Conservation (phyloP, 2,888 invertebrate genomes). For the Dasypogon diadema region DNA sequence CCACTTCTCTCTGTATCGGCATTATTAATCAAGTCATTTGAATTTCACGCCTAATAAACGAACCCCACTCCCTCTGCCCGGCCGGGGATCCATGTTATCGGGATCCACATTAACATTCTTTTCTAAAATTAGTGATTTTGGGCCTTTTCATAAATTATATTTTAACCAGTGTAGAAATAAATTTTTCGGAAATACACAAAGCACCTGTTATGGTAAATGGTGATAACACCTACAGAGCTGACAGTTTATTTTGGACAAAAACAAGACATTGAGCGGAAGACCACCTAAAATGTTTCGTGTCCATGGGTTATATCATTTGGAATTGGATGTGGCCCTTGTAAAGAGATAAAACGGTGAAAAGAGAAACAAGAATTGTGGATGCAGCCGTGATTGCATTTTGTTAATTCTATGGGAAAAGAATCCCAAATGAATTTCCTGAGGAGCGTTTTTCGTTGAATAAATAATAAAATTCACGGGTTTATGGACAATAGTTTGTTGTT, state of each 20-base stretch:
- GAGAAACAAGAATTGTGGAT: slow-evolving; percentile 16
- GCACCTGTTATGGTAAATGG: slow-evolving; percentile 41
- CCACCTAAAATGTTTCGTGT: slow-evolving; percentile 24
- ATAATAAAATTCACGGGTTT: slow-evolving; percentile 24
- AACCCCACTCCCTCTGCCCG: neutral
- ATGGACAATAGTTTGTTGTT: slow-evolving; percentile 37
- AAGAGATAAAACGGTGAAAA: neutral
- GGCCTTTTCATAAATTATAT: slow-evolving; percentile 41
- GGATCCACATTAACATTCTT: slow-evolving; percentile 34
- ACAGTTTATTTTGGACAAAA: slow-evolving; percentile 43
- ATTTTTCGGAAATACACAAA: slow-evolving; percentile 40
- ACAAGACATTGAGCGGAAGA: slow-evolving; percentile 45
- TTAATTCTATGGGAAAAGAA: slow-evolving; percentile 24
- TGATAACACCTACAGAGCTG: slow-evolving; percentile 46
- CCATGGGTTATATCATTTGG: slow-evolving; percentile 17
- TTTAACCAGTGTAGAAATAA: slow-evolving; percentile 16
- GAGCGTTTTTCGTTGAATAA: neutral
- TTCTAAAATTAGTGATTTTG: neutral
- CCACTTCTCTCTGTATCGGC: neutral
- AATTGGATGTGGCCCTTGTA: slow-evolving; percentile 39
- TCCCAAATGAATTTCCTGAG: slow-evolving; percentile 9
- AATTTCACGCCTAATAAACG: slow-evolving; percentile 48
- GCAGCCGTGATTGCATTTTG: neutral
- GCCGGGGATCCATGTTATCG: neutral
- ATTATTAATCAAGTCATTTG: slow-evolving; percentile 46